Conservation (phyloP, 2,797 vertebrate species). For the Thunnus albacares region DNA sequence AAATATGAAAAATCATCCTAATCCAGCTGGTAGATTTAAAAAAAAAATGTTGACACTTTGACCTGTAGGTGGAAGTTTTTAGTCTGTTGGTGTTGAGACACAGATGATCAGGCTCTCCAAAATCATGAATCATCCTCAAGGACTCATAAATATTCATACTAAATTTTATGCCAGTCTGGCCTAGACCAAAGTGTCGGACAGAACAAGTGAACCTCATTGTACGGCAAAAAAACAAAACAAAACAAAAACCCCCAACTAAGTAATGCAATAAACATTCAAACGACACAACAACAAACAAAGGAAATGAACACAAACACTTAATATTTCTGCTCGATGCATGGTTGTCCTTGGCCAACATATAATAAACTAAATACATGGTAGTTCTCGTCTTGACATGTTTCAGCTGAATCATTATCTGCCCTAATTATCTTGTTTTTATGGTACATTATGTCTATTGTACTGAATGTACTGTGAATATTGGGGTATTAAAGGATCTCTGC, state of each 20-base stretch:
- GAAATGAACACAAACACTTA: too few species aligned
- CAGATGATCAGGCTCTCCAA: not conserved
- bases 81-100: not conserved
- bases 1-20: too few species aligned
- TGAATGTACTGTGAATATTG: not conserved
- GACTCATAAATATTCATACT: not conserved
- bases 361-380: not conserved
- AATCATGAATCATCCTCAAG: not conserved
- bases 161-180: not conserved
- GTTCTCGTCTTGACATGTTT: not conserved
- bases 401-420: not conserved
- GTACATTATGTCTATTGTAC: not conserved
- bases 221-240: not conserved
- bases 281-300: not conserved
- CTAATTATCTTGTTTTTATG: slow-evolving; percentile 8
- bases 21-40: not conserved
- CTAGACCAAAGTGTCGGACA: not conserved
- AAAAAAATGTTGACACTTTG: not conserved
- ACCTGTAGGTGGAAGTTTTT: not conserved
- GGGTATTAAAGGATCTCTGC: slow-evolving; percentile 25
- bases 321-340: not conserved
- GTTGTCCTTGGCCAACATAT: not conserved
- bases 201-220: not conserved
- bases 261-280: not conserved
- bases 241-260: not conserved